Percentiles rank a stretch among this genome's conserved stretches.
These are phyloP conservation scores for Jordanella pulchra DNA, from an alignment of 2,797 vertebrate genomes.

Conservation along the genomic window DNA sequence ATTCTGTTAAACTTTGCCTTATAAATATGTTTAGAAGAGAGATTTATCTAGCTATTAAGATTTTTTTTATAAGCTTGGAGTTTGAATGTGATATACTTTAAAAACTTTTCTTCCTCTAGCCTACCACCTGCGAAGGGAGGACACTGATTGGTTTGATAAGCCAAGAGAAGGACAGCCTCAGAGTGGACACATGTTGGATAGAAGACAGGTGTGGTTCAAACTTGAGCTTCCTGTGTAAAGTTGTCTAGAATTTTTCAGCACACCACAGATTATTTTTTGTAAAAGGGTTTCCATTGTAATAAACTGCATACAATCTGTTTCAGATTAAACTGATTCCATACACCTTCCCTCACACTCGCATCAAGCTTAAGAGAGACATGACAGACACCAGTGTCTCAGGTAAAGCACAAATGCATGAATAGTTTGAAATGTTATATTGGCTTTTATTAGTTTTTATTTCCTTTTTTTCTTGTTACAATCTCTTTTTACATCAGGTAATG, in stretches of 20 bases:
- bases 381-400: conserved; percentile 97
- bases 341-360: conserved; percentile 88
- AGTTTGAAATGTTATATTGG: no score
- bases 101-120: conserved; percentile 79
- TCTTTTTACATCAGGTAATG: conserved; percentile 69
- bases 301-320: conserved; percentile 26
- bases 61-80: background rate
- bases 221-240: background rate
- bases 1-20: conserved; percentile 34
- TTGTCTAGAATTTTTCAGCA: background rate
- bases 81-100: conserved; percentile 30
- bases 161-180: conserved; percentile 88
- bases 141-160: conserved; percentile 99
- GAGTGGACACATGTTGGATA: conserved; percentile 84
- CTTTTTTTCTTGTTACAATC: conserved; percentile 21
- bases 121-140: conserved; percentile 96
- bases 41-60: conserved; percentile 13
- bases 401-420: conserved; percentile 62
- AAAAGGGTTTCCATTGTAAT: background rate
- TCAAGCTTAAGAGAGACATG: conserved; percentile 90
- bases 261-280: background rate
- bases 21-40: conserved; percentile 20
- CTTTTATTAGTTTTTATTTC: background rate
- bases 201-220: conserved; percentile 85
- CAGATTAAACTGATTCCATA: conserved; percentile 92